Evolutionary conservation across 2,888 invertebrate species (phyloP).

Genomic region (Tanypteryx hageni): DNA sequence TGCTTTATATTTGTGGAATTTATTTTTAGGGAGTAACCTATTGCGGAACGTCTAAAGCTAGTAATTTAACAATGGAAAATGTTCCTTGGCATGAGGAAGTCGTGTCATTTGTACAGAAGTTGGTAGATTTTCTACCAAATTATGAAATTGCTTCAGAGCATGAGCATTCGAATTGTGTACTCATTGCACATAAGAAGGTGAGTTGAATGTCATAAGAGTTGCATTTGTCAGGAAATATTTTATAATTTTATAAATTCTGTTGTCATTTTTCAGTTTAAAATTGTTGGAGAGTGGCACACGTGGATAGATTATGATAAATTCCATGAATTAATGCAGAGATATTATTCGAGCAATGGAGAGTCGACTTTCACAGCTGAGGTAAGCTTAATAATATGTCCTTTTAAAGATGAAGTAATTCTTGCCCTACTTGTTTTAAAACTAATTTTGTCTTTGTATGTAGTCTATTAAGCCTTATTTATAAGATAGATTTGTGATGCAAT

Average conservation of each 20-base stretch:
- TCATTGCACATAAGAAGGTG: slow-evolving; percentile 78
- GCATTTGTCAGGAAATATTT: background rate
- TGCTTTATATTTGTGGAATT: background rate
- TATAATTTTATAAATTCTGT: background rate
- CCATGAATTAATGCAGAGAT: slow-evolving; percentile 74
- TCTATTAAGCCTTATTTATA: too few species aligned
- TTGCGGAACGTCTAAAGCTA: slow-evolving; percentile 78
- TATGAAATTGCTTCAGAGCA: slow-evolving; percentile 79
- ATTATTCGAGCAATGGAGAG: slow-evolving; percentile 72
- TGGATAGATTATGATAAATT: slow-evolving; percentile 80
- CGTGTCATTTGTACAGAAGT: slow-evolving; percentile 75
- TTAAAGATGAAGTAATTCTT: too few species aligned
- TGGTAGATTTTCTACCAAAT: slow-evolving; percentile 74
- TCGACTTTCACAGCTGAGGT: slow-evolving; percentile 75
- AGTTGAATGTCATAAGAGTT: background rate
- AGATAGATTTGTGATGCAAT: too few species aligned
- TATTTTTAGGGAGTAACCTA: slow-evolving; percentile 78
- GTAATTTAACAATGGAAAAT: slow-evolving; percentile 78
- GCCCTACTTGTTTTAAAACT: too few species aligned
- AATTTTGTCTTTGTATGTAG: too few species aligned
- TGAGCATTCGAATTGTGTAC: slow-evolving; percentile 79
- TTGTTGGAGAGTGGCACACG: slow-evolving; percentile 77
- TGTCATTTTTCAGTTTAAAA: slow-evolving; percentile 74
- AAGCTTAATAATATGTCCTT: slow-evolving; percentile 19
- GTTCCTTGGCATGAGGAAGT: slow-evolving; percentile 80